Base-by-base conservation (phyloP, 2,888 invertebrate species). In the Pinctada fucata region DNA sequence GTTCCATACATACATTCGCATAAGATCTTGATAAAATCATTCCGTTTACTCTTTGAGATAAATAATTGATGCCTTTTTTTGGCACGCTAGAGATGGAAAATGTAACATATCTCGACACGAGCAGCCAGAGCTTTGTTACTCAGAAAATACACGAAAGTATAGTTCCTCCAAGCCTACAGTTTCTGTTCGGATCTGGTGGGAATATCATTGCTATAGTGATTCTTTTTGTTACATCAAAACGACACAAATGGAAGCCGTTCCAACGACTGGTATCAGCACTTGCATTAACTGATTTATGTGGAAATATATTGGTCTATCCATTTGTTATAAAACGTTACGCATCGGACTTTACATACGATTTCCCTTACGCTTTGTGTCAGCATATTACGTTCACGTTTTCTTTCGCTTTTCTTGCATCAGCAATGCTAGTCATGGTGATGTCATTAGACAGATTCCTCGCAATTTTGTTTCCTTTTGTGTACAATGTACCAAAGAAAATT, bases 171-270 rank as follows among this genome's bases (percentile, higher is more conserved):
- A 52, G 48, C 3, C 13, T 73, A 49, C 73, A 73, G 50, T 73
- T 73, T 64, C 52, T n/a, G 8, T 73, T 73, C 10, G 73, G 73
- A n/a, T 63, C 64, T 1, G 45, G 63, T 64, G 73, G 73, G 48
- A 73, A 73, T 49, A 64, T 73, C 48, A 63, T 73, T 8, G 73
- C 73, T 64, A 63, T 73, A 4, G 50, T 49, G 13, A 52, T 73
- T 3, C 16, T 73, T 8, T 58, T 47, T 13, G 45, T 4, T 10
- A 16, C 73, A 13, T 47, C 73, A 47, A 73, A 73, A 31, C 63
- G 13, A 48, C 73, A 73, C 50, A 64, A 73, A 73, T 73, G 73
- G 73, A 50, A 52, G n/a, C 73, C 73, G 47, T 73, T 73, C 49
- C 64, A 73, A n/a, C 63, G 73, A 5, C 73, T 73, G 13, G 73